These are phyloP conservation scores for Manduca sexta DNA, from an alignment of 1,140 invertebrate species.

Conservation along the genomic window DNA sequence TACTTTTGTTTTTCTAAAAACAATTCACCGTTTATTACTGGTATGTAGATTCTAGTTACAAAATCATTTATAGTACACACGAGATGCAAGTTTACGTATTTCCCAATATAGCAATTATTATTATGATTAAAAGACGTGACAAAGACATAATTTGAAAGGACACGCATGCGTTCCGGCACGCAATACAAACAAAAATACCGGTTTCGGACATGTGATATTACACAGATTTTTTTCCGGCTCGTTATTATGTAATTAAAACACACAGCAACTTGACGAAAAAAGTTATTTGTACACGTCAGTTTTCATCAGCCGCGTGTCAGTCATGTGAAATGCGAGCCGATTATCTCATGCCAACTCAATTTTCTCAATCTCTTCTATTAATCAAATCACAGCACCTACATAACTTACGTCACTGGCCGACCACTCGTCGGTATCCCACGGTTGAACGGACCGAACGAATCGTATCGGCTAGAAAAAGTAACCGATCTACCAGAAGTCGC, in stretches of 20 bases:
- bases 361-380: conserved; percentile 47
- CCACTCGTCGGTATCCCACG: conserved; percentile 37
- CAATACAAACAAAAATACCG: too few relatives aligned
- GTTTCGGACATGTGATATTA: too few relatives aligned
- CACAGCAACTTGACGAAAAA: conserved; percentile 24
- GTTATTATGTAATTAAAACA: conserved; percentile 21
- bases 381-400: conserved; percentile 33
- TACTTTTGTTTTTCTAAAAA: neutral
- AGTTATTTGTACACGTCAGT: conserved; percentile 25
- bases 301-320: conserved; percentile 22
- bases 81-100: too few relatives aligned
- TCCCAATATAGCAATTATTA: too few relatives aligned
- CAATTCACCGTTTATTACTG: neutral
- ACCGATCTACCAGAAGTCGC: conserved; percentile 20
- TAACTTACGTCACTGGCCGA: conserved; percentile 24
- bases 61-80: too few relatives aligned
- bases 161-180: too few relatives aligned
- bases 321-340: conserved; percentile 25
- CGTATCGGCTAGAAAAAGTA: conserved; percentile 27
- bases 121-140: too few relatives aligned
- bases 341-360: conserved; percentile 38
- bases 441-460: conserved; percentile 20
- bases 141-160: too few relatives aligned
- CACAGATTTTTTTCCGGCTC: too few relatives aligned
- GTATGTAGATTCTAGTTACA: too few relatives aligned